Percentiles rank a stretch among this genome's conserved stretches.
Evolutionary conservation across 1,140 invertebrate species (phyloP).

Genomic region (Drosophila tsacasi): DNA sequence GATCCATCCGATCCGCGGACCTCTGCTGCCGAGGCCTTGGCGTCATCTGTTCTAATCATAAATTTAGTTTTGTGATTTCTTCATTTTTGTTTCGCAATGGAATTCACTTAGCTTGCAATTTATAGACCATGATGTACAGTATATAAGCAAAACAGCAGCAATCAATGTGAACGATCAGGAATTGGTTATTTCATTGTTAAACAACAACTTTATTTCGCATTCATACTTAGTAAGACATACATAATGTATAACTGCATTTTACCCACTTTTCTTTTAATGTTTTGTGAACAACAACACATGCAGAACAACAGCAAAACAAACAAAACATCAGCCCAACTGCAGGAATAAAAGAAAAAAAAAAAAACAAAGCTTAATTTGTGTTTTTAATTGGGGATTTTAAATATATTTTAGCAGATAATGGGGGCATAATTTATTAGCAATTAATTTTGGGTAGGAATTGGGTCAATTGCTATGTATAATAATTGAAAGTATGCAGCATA

Average conservation of each 20-base stretch:
- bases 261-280: constrained; percentile 34
- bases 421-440: not conserved
- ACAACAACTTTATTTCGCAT: constrained; percentile 54
- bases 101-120: constrained; percentile 60
- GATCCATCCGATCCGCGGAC: constrained; percentile 17
- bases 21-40: constrained; percentile 29
- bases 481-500: too few relatives aligned
- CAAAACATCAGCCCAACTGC: constrained; percentile 61
- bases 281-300: constrained; percentile 64
- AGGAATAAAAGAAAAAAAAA: constrained; percentile 61
- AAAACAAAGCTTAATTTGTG: constrained; percentile 3
- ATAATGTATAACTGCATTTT: constrained; percentile 77
- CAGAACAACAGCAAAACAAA: constrained; percentile 44
- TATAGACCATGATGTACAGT: constrained; percentile 79
- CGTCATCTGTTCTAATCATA: constrained; percentile 81
- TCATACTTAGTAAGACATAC: constrained; percentile 68
- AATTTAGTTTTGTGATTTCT: constrained; percentile 66
- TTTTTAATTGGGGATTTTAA: not conserved
- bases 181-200: constrained; percentile 66
- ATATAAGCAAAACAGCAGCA: constrained; percentile 49
- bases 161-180: constrained; percentile 35
- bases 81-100: constrained; percentile 64
- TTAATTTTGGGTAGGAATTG: not conserved
- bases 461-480: not conserved
- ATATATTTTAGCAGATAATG: not conserved